phyloP scores from a whole-genome alignment of 2,113 vertebrate genomes.

The Anguilla rostrata region DNA sequence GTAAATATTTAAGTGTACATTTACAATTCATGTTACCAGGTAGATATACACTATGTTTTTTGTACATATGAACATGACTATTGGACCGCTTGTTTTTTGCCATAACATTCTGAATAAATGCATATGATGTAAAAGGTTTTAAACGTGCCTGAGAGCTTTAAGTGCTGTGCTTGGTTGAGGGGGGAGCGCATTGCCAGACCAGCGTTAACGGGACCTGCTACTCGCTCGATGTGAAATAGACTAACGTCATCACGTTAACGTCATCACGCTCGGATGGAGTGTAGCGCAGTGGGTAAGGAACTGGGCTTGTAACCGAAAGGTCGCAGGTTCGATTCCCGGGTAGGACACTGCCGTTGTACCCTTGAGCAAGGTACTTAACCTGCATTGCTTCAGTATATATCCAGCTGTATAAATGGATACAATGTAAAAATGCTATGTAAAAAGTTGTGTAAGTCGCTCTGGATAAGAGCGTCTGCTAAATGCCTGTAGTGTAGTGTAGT shows the following conservation, averaged over 20 bases:
- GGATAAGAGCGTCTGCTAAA: too few species aligned
- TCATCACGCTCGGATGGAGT: too few species aligned
- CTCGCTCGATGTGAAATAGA: not conserved
- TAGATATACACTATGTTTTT: slow-evolving; percentile 10
- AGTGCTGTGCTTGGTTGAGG: not conserved
- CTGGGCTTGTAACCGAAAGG: too few species aligned
- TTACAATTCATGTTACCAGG: not conserved
- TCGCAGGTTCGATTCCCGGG: too few species aligned
- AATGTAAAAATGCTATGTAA: too few species aligned
- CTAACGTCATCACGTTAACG: slow-evolving; percentile 12
- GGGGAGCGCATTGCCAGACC: not conserved
- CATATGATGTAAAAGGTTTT: not conserved
- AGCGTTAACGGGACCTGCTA: not conserved
- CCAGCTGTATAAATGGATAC: too few species aligned
- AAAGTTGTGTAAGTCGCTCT: too few species aligned
- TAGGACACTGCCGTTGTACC: too few species aligned
- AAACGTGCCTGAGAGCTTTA: not conserved
- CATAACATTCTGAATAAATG: slow-evolving; percentile 24
- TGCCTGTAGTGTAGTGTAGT: too few species aligned
- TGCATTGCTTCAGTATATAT: too few species aligned
- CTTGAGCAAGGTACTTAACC: too few species aligned
- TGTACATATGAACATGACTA: slow-evolving; percentile 8
- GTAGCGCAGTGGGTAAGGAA: too few species aligned
- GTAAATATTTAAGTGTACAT: slow-evolving; percentile 25
- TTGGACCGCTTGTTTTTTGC: slow-evolving; percentile 5